Evolutionary conservation across 2,797 vertebrate species (phyloP), one percentile per base, ranked within the genome.

Genomic region (Helarctos malayanus): DNA sequence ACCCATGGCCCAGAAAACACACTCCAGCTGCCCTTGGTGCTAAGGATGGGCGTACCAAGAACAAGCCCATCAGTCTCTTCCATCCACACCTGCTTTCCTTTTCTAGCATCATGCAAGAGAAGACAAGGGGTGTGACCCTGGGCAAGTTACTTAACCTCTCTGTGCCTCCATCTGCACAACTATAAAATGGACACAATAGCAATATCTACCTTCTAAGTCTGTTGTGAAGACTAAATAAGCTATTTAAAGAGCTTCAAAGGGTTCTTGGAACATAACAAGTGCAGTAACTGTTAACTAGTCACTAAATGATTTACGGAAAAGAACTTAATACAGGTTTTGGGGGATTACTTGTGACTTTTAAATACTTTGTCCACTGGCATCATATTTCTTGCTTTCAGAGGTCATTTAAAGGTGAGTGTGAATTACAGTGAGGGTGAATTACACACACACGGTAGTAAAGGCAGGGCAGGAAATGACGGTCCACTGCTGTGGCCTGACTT

Each of bases 1-100:
- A 16, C 45, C 6, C 15, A 4, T 4, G 32, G 32, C 23, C 57
- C 2, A 0, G 87, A 35, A 63, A 65, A 52, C 85, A 52, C 85
- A 78, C 32, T 63, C 0, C 41, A 49, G 23, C 32, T 3, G 0
- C 2, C 21, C 63, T 8, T 1, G 18, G 63, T 18, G 21, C 19
- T 7, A 10, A 47, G 89, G 63, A 45, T 29, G 16, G 5, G 16
- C 29, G 21, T 6, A 47, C 21, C 14, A 19, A 81, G 78, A 35
- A 56, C n/a, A 35, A 41, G 7, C 49, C 11, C 52, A 82, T 19
- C 52, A 19, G 19, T 57, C 38, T 11, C 21, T 47, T 52, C 56
- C 27, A 65, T 25, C 54, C 47, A 29, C 35, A 16, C 35, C 35
- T 4, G 1, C 45, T 5, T 54, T 4, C 49, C 11, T 5, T 6